Evolutionary conservation across 2,113 vertebrate species (phyloP).

Genomic region (Microcebus ravelobensis): DNA sequence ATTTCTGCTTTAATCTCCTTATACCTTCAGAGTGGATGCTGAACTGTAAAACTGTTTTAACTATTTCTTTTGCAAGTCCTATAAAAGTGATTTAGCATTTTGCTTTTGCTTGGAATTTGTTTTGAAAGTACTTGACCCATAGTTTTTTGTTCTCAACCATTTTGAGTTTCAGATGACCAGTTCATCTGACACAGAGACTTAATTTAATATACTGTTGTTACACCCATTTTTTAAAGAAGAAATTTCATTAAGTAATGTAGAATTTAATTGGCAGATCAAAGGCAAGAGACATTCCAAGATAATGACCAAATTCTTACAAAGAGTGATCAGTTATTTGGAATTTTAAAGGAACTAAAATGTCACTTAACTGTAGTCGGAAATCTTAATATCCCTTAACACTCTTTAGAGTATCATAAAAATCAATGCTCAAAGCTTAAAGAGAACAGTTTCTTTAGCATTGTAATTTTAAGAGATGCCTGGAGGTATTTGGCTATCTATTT

Average conservation of each 20-base stretch:
- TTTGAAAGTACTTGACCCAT: not conserved
- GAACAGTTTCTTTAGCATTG: not conserved
- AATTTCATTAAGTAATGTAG: constrained; percentile 13
- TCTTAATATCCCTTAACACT: constrained; percentile 44
- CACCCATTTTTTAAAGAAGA: constrained; percentile 34
- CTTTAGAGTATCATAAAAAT: constrained; percentile 12
- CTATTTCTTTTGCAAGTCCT: not conserved
- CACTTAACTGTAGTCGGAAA: not conserved
- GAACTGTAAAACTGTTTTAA: not conserved
- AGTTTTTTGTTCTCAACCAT: not conserved
- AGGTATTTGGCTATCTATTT: not conserved
- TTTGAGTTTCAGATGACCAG: not conserved
- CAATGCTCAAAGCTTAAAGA: not conserved
- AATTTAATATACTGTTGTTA: not conserved
- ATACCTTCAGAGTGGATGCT: not conserved
- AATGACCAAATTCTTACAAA: constrained; percentile 8
- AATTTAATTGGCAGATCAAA: not conserved
- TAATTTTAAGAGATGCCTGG: not conserved
- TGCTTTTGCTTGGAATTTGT: not conserved
- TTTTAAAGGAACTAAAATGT: constrained; percentile 40
- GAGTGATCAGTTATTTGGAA: not conserved
- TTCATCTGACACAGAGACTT: not conserved
- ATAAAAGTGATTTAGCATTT: not conserved
- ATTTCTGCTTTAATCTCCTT: not conserved
- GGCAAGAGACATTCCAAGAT: not conserved